Conservation (phyloP, 2,888 invertebrate species). For the Oscheius onirici region DNA sequence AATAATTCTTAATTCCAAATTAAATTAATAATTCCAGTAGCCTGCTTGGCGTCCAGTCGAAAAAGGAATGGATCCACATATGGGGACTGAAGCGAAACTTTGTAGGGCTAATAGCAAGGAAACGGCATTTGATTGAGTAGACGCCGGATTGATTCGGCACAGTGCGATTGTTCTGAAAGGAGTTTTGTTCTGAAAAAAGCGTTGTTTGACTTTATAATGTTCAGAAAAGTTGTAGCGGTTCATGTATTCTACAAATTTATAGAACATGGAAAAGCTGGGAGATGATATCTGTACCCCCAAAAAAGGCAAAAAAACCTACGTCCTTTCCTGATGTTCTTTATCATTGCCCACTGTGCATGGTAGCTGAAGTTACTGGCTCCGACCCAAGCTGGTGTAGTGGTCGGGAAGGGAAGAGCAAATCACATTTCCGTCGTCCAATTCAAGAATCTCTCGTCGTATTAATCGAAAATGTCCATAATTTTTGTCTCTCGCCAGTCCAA, state of each 20-base stretch:
- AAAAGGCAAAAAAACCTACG: no score
- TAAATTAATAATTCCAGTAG: conserved; percentile 5
- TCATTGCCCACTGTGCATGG: conserved; percentile 3
- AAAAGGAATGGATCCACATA: conserved; percentile 52
- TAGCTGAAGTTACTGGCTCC: conserved; percentile 9
- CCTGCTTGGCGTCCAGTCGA: conserved; percentile 43
- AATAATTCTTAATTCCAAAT: no score
- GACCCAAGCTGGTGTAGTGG: conserved; percentile 3
- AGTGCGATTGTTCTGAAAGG: conserved; percentile 9
- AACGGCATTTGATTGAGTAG: conserved; percentile 22
- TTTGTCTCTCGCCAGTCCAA: conserved; percentile 47
- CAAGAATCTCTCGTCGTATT: conserved; percentile 28
- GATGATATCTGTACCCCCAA: no score
- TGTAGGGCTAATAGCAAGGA: conserved; percentile 22
- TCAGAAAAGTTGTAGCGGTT: neutral
- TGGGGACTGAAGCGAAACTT: conserved; percentile 35
- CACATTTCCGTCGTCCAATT: neutral
- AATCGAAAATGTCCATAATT: conserved; percentile 39
- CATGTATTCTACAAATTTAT: no score
- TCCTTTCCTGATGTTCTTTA: conserved; percentile 3
- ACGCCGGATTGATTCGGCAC: conserved; percentile 2
- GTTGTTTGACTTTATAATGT: neutral
- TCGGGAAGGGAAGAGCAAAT: neutral
- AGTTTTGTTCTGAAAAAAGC: no score
- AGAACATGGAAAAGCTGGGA: no score